Base-by-base conservation (phyloP, 1,140 invertebrate genomes). In the Parasteatoda tepidariorum region DNA sequence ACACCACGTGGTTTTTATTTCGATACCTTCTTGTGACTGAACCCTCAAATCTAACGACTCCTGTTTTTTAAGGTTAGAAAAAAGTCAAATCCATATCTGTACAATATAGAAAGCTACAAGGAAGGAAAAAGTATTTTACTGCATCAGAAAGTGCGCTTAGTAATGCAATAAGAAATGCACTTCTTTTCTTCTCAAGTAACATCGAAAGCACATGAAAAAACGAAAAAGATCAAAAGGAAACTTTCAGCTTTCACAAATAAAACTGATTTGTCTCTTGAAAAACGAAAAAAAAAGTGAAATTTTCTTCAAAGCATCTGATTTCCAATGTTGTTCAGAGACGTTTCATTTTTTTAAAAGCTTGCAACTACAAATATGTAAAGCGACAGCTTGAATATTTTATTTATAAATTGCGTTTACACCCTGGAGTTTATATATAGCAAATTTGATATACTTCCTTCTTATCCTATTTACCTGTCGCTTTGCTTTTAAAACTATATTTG, bases 331-430 rank as follows among this genome's bases (percentile, higher is more conserved):
- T n/a, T n/a, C n/a, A n/a, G 28, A 61, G 18, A 33, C 38, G 33
- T 61, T 74, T 54, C 26, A 18, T 24, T 41, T 74, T 6, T 24
- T 7, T 59, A 24, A 28, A 38, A 57, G 30, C 24, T 9, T 33
- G 55, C 18, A 61, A 33, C 24, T 59, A 38, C 54, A 61, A 71
- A 74, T 61, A 61, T 74, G 71, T 28, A 74, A 74, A 61, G 55
- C 71, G 71, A 74, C 71, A 74, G 71, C 55, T 61, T 74, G 55
- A 54, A 74, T 74, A 54, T 74, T 74, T 74, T 74, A 74, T 61
- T 74, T 61, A 74, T 30, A 74, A 74, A 54, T 34, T 34, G 31
- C 28, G 6, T 74, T 73, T 55, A 24, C 54, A 28, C 30, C 28
- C 61, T 41, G 34, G 48, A 30, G 22, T 28, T 34, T n/a, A 9